Base-by-base conservation (phyloP, 2,113 vertebrate species). In the Periophthalmus modestus region DNA sequence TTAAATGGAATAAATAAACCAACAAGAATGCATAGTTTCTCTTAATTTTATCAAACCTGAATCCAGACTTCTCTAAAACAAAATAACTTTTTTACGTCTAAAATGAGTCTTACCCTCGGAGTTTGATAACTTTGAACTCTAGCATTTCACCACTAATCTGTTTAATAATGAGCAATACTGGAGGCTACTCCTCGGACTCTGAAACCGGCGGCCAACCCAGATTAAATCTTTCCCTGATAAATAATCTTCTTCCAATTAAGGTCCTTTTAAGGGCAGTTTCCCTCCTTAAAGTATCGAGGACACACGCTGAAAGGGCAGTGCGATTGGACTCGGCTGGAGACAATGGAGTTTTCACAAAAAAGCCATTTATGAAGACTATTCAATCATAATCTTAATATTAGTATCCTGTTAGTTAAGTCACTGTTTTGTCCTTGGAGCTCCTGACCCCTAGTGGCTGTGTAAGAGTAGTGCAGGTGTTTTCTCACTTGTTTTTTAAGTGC, bases 351-450 rank as follows among this genome's bases (percentile, higher is more conserved):
- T 13, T 39, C 34, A 13, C 19, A 12, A 23, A 58, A 63, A 48
- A 52, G 2, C n/a, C 6, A 58, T 58, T 79, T 66, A 71, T 23
- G 21, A 14, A 66, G 52, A 63, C 43, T 62, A 52, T 59, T 59
- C 24, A 21, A 59, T 24, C 14, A 63, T 39, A 54, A 9, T 33
- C 48, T 76, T 59, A 71, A 33, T 21, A 18, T 59, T 58, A 67
- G 19, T 72, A 59, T 18, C 46, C 34, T 34, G 74, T 48, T 11
- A 58, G 13, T n/a, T n/a, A n/a, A n/a, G 4, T 62, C 74, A 75
- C 74, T 69, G 74, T 74, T 65, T 77, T n/a, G n/a, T 74, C 59
- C 77, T 72, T 80, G 82, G 65, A 77, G 47, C 77, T 62, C 58
- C 74, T 77, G 68, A 77, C 73, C 79, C 76, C 33, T 34, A 63